Evolutionary conservation across 2,888 invertebrate species (phyloP).

Genomic region (Helicoverpa assulta): DNA sequence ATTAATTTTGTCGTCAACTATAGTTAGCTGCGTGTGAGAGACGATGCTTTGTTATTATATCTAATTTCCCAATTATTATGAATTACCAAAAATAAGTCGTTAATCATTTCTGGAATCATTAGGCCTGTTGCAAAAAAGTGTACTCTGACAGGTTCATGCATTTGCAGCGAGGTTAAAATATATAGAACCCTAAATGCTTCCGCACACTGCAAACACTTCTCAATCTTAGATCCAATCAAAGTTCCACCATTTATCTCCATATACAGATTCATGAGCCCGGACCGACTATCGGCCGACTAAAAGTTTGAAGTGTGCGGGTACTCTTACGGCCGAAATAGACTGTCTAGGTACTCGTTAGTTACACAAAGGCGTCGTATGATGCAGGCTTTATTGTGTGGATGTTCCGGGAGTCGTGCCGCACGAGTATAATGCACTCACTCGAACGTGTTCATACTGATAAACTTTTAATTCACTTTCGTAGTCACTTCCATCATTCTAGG

Average conservation of each 20-base stretch:
- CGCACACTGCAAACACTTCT: too few species aligned
- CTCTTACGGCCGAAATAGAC: neutral
- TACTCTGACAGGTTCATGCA: too few species aligned
- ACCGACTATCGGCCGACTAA: too few species aligned
- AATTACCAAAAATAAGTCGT: neutral
- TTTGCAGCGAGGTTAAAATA: too few species aligned
- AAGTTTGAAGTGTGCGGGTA: too few species aligned
- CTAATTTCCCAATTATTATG: neutral
- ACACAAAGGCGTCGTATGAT: neutral
- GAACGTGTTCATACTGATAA: conserved; percentile 9
- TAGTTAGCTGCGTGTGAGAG: neutral
- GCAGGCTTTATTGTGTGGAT: neutral
- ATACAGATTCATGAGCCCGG: too few species aligned
- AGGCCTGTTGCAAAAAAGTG: too few species aligned
- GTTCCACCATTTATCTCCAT: too few species aligned
- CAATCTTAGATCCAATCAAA: too few species aligned
- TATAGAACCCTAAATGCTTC: too few species aligned
- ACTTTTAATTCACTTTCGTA: neutral
- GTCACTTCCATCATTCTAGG: neutral
- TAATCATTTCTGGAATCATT: too few species aligned
- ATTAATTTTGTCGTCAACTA: conserved; percentile 17
- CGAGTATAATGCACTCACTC: conserved; percentile 20
- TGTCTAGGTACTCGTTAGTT: neutral
- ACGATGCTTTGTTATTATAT: conserved; percentile 7
- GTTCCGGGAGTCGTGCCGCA: conserved; percentile 23